Base-by-base conservation (phyloP, 1,140 invertebrate species). In the Oryctes rhinoceros region DNA sequence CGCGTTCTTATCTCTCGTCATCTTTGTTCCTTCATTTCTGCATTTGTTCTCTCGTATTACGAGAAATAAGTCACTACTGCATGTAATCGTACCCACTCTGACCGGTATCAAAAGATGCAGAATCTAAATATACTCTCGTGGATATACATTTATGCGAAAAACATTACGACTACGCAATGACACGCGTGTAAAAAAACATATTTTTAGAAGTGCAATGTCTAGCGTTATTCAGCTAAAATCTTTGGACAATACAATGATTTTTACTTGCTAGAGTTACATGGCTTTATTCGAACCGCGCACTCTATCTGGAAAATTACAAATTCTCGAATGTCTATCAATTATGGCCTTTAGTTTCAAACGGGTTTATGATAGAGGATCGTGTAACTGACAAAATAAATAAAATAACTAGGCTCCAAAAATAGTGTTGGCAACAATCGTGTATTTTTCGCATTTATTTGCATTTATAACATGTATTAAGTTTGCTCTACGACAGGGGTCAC, bases 161-260 rank as follows among this genome's bases (percentile, higher is more conserved):
- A 67, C 18, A 67, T 67, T 67, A 18, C 30, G 30, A 30, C 24
- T 30, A 30, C 24, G 24, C 24, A 30, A 30, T 30, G 24, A 30
- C 24, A 30, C 24, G 24, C 20, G 20, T 30, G 20, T 35, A 67
- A 67, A 67, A 65, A 67, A 67, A 67, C 24, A 24, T 67, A 67
- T 67, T 67, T 67, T 67, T 67, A 67, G 65, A 67, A 67, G 18
- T 67, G 65, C 65, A 67, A 62, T 24, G 65, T 67, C 65, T 67
- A 18, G 65, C 65, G 65, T 67, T 67, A 67, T 67, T 67, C 65
- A 24, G 53, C 53, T 20, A 62, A 62, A 62, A 62, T 62, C 20
- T 5, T 0, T 6, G 9, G 53, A 62, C 53, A 7, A 15, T 6
- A 5, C 53, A 62, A 20, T 13, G 13, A 18, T 62, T 62, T 10